Evolutionary conservation across 2,797 vertebrate species (phyloP).

Genomic region (Bryconaethiops microstoma): DNA sequence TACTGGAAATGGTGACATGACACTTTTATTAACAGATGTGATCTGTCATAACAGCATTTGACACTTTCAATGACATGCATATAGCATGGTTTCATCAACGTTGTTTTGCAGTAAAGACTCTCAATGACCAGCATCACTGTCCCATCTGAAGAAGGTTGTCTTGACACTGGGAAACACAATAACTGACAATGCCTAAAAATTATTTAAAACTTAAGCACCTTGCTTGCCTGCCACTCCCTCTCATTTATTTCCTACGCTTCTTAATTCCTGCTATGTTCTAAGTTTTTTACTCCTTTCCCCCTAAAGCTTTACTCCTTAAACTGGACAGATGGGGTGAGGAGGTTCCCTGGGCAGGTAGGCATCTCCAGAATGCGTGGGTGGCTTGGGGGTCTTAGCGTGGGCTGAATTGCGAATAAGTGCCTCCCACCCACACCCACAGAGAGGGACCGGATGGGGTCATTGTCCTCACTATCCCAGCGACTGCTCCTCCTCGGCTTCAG

Average conservation of each 20-base stretch:
- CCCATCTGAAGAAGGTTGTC: background rate
- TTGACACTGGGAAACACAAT: background rate
- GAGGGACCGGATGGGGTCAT: slow-evolving; percentile 68
- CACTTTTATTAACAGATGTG: too few relatives aligned
- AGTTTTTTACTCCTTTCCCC: slow-evolving; percentile 9
- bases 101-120: too few relatives aligned
- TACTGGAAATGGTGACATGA: too few relatives aligned
- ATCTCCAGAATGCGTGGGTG: slow-evolving; percentile 76
- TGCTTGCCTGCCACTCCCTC: background rate
- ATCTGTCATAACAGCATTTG: too few relatives aligned
- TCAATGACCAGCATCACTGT: background rate
- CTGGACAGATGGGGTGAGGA: slow-evolving; percentile 77
- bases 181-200: background rate
- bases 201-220: slow-evolving; percentile 15
- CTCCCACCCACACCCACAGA: slow-evolving; percentile 64
- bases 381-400: slow-evolving; percentile 64
- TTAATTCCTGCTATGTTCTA: slow-evolving; percentile 1
- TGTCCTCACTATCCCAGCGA: slow-evolving; percentile 64
- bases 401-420: slow-evolving; percentile 71
- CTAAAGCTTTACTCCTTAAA: slow-evolving; percentile 30
- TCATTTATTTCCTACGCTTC: background rate
- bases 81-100: too few relatives aligned
- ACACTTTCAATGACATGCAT: too few relatives aligned
- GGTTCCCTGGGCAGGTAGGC: slow-evolving; percentile 80
- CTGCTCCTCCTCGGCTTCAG: slow-evolving; percentile 49